Evolutionary conservation across 2,888 invertebrate genomes (phyloP).

Genomic region (Chydorus sphaericus): DNA sequence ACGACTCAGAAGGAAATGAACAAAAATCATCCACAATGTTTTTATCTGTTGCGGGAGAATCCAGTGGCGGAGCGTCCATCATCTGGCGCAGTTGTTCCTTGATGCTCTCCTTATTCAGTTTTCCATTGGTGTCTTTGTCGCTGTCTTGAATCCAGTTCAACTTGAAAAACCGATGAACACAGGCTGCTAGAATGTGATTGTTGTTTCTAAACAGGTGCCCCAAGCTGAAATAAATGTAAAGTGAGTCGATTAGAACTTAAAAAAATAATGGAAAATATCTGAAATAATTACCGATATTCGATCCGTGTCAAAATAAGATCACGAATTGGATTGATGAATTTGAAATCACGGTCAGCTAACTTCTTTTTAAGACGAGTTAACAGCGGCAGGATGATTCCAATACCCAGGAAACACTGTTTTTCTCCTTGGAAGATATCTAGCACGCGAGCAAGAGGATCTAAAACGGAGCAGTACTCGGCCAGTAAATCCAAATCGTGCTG

Average conservation of each 20-base stretch:
- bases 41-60: too few species aligned
- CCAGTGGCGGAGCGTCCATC: too few species aligned
- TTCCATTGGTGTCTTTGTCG: too few species aligned
- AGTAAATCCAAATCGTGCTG: background rate
- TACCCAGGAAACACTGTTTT: background rate
- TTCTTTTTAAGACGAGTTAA: background rate
- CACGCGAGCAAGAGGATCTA: background rate
- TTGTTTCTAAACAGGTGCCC: background rate
- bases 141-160: slow-evolving; percentile 1
- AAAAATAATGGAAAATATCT: background rate
- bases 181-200: background rate
- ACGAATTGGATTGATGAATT: background rate
- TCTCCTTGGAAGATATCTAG: slow-evolving; percentile 7
- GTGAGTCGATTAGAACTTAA: too few species aligned
- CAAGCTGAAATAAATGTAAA: background rate
- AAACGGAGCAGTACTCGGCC: background rate
- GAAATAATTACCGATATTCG: background rate
- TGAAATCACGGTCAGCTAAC: background rate
- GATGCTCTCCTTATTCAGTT: too few species aligned
- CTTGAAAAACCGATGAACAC: background rate
- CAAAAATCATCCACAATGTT: too few species aligned
- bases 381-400: background rate
- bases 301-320: background rate
- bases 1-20: too few species aligned
- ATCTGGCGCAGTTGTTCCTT: too few species aligned